phyloP scores from a whole-genome alignment of 2,888 invertebrate genomes.

The Molanna angustata region DNA sequence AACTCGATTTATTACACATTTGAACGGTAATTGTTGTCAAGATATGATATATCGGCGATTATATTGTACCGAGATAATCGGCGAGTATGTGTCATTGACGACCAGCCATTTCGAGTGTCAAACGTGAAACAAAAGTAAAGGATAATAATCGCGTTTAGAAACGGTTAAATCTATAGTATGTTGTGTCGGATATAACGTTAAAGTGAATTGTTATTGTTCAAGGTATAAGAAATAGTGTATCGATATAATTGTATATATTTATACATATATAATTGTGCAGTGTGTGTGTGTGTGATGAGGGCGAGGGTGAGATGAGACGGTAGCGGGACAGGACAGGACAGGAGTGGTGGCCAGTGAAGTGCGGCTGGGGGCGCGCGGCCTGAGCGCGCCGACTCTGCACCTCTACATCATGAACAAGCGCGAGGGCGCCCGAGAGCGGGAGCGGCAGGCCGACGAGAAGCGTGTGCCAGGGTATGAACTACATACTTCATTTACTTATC shows the following conservation, averaged over 20 bases:
- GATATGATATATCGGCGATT: no score
- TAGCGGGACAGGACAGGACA: slow-evolving; percentile 33
- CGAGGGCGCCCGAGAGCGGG: slow-evolving; percentile 54
- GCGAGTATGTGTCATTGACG: no score
- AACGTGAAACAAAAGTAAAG: no score
- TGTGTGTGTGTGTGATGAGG: slow-evolving; percentile 10
- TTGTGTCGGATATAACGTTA: no score
- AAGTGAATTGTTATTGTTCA: no score
- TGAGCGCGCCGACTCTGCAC: slow-evolving; percentile 48
- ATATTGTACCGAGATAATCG: no score
- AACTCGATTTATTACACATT: no score
- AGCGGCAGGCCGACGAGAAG: slow-evolving; percentile 56
- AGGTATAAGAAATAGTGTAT: no score
- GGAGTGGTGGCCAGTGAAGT: slow-evolving; percentile 52
- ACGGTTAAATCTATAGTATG: no score
- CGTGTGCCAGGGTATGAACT: slow-evolving; percentile 51
- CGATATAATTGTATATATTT: neutral
- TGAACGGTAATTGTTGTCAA: no score
- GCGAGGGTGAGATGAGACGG: slow-evolving; percentile 4
- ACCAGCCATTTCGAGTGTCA: no score
- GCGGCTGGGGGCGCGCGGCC: slow-evolving; percentile 47
- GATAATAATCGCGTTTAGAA: no score
- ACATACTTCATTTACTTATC: slow-evolving; percentile 15
- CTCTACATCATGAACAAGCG: slow-evolving; percentile 55
- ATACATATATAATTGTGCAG: neutral